Conservation (phyloP, 2,797 vertebrate species). For the Hyperoplus lanceolatus region DNA sequence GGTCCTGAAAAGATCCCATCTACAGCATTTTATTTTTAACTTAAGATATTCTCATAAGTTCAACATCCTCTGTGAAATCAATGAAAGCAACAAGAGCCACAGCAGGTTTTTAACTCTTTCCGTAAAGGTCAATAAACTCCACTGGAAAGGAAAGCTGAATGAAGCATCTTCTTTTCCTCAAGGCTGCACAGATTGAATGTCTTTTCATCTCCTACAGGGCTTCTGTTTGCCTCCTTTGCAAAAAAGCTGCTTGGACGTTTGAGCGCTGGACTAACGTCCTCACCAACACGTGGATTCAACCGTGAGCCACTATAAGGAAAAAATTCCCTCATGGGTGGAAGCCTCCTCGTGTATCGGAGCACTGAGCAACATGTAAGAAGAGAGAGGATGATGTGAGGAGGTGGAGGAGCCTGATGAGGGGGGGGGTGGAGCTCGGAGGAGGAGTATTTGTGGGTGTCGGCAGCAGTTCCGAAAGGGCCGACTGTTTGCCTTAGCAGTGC, state of each 20-base stretch:
- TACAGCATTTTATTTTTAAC: conserved; percentile 2
- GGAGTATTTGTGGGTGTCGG: conserved; percentile 67
- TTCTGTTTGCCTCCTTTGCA: conserved; percentile 3
- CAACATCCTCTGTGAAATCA: conserved; percentile 12
- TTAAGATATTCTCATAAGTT: neutral
- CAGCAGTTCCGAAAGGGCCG: conserved; percentile 42
- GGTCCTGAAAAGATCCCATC: conserved; percentile 14
- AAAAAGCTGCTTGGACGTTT: conserved; percentile 25
- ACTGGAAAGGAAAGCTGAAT: neutral
- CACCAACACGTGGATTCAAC: conserved; percentile 21
- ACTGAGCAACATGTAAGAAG: conserved; percentile 71
- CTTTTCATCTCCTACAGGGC: conserved; percentile 20
- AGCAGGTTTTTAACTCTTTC: conserved; percentile 22
- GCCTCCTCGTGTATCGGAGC: conserved; percentile 61
- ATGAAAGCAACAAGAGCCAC: neutral
- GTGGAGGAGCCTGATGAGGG: conserved; percentile 69
- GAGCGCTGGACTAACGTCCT: conserved; percentile 28
- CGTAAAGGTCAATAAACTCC: conserved; percentile 63
- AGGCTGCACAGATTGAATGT: conserved; percentile 27
- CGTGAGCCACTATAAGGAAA: conserved; percentile 33
- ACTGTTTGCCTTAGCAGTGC: conserved; percentile 48
- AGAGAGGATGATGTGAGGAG: conserved; percentile 65
- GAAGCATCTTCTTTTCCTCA: conserved; percentile 31
- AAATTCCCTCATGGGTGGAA: conserved; percentile 71
- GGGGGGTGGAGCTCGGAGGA: conserved; percentile 44